These are phyloP conservation scores for Tetramorium bicarinatum DNA, from an alignment of 2,888 invertebrate species.

Conservation along the genomic window DNA sequence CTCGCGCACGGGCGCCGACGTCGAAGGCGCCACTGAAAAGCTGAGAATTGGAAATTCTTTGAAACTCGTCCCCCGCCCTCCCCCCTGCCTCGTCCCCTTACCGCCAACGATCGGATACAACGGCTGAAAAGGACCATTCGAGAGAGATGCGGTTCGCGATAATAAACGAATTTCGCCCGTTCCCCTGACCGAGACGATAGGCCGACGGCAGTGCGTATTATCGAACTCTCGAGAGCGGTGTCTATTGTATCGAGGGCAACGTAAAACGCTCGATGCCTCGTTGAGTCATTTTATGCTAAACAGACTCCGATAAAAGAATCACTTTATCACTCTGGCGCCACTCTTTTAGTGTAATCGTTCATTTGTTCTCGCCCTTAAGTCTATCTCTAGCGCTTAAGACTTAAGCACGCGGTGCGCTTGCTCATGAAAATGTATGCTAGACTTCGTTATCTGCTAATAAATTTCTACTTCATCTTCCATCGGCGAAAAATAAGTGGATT, in stretches of 20 bases:
- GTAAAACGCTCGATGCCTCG: constrained; percentile 4
- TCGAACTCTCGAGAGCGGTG: constrained; percentile 61
- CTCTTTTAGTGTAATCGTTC: constrained; percentile 28
- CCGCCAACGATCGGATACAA: constrained; percentile 67
- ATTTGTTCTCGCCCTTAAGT: constrained; percentile 15
- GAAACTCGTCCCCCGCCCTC: constrained; percentile 65
- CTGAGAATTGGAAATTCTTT: constrained; percentile 82
- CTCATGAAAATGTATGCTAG: constrained; percentile 36
- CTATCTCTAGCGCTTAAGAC: constrained; percentile 7
- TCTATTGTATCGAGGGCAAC: constrained; percentile 13
- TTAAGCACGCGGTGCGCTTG: not conserved
- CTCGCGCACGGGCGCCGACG: constrained; percentile 69
- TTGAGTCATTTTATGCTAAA: constrained; percentile 36
- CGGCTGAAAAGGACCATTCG: constrained; percentile 75
- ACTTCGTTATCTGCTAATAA: constrained; percentile 48
- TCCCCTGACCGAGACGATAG: constrained; percentile 59
- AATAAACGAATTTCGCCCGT: constrained; percentile 77
- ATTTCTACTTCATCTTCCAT: constrained; percentile 29
- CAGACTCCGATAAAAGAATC: constrained; percentile 36
- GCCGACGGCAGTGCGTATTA: constrained; percentile 64
- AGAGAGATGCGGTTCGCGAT: constrained; percentile 75
- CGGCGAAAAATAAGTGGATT: constrained; percentile 16
- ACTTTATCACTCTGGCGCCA: constrained; percentile 28
- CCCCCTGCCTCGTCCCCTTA: constrained; percentile 46
- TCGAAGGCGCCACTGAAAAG: constrained; percentile 77